These are phyloP conservation scores for Podarcis muralis DNA, from an alignment of 2,113 vertebrate species.

Conservation along the genomic window DNA sequence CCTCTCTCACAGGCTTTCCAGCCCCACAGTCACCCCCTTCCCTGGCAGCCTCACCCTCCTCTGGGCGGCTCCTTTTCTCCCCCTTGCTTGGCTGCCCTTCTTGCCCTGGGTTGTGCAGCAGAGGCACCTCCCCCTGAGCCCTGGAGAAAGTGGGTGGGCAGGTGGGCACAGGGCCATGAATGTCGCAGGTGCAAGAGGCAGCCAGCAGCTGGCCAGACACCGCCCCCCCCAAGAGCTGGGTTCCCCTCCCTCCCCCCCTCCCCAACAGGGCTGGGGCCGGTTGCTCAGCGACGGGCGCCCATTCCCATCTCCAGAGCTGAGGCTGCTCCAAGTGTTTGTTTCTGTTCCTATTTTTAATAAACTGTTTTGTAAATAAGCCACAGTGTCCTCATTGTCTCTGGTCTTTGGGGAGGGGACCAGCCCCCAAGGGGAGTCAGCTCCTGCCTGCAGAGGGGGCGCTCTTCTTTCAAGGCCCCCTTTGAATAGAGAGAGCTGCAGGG, in stretches of 20 bases:
- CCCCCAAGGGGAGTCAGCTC: neutral
- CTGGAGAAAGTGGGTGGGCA: neutral
- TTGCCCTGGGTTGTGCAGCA: slow-evolving; percentile 71
- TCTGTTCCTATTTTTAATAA: slow-evolving; percentile 72
- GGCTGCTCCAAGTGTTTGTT: slow-evolving; percentile 54
- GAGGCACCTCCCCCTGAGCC: neutral
- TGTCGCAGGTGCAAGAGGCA: neutral
- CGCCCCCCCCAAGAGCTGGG: too few relatives aligned
- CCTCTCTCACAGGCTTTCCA: slow-evolving; percentile 33
- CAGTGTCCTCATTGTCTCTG: neutral
- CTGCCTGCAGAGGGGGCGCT: neutral
- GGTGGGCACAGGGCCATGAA: too few relatives aligned
- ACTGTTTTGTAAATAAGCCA: slow-evolving; percentile 58
- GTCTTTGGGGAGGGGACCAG: neutral
- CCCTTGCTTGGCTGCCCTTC: neutral
- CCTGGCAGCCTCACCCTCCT: neutral
- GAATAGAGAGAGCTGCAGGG: neutral
- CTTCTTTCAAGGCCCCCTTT: too few relatives aligned
- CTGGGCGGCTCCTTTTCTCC: neutral
- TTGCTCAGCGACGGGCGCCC: neutral
- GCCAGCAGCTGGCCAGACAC: neutral
- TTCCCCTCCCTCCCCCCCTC: neutral
- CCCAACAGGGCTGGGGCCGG: neutral
- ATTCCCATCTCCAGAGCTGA: slow-evolving; percentile 58
- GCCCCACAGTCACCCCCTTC: neutral